Evolutionary conservation across 2,113 vertebrate species (phyloP).

Genomic region (Rhinogobius similis): DNA sequence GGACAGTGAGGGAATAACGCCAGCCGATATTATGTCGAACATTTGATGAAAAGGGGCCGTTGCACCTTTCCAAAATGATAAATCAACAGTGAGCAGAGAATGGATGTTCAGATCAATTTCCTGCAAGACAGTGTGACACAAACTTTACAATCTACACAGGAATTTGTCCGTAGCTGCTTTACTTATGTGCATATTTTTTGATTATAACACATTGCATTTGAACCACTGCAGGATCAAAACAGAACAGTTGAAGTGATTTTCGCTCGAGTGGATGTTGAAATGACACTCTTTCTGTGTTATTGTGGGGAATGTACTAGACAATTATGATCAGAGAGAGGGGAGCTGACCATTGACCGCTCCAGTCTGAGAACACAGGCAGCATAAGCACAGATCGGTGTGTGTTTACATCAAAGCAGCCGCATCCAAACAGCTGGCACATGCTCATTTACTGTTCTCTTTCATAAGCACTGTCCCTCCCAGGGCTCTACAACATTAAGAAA

Average conservation of each 20-base stretch:
- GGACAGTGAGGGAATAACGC: not conserved
- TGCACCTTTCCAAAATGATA: not conserved
- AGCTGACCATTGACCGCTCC: slow-evolving; percentile 1
- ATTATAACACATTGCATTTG: not conserved
- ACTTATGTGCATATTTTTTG: not conserved
- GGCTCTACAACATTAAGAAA: slow-evolving; percentile 36
- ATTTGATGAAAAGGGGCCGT: not conserved
- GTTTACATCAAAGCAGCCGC: slow-evolving; percentile 6
- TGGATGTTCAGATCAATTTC: not conserved
- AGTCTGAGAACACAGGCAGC: not conserved
- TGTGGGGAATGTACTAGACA: slow-evolving; percentile 7
- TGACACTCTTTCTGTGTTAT: not conserved
- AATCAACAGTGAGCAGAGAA: not conserved
- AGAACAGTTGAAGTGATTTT: slow-evolving; percentile 13
- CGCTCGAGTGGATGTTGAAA: slow-evolving; percentile 17
- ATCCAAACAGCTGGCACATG: slow-evolving; percentile 12
- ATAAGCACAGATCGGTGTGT: not conserved
- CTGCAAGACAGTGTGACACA: not conserved
- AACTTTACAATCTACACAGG: not conserved
- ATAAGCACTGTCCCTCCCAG: slow-evolving; percentile 25
- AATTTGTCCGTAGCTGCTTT: not conserved
- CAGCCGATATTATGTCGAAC: not conserved
- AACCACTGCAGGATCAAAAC: not conserved
- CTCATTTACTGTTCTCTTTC: slow-evolving; percentile 13
- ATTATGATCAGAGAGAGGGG: slow-evolving; percentile 8